Evolutionary conservation across 2,113 vertebrate species (phyloP).

Genomic region (Ibidorhyncha struthersii): DNA sequence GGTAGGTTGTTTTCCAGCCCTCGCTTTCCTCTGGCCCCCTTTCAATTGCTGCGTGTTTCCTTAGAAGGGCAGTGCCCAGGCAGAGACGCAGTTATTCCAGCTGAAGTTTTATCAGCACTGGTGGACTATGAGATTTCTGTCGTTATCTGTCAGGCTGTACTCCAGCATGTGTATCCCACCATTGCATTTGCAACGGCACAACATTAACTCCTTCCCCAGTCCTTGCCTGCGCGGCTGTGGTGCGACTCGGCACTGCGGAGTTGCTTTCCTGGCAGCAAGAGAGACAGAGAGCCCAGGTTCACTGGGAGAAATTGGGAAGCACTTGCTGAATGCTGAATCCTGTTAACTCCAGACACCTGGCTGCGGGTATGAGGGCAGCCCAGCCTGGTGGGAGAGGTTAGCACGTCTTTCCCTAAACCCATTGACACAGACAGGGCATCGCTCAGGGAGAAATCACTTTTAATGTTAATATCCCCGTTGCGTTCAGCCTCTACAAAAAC

Average conservation of each 20-base stretch:
- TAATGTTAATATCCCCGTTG: conserved; percentile 18
- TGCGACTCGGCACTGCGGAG: not conserved
- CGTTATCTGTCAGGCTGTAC: not conserved
- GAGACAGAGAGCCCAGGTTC: not conserved
- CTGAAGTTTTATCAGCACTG: not conserved
- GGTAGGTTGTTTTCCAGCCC: not conserved
- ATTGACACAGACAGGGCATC: not conserved
- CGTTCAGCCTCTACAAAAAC: conserved; percentile 37
- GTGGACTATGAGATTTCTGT: not conserved
- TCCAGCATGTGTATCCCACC: not conserved
- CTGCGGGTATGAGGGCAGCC: rapidly evolving
- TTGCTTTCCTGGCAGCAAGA: not conserved
- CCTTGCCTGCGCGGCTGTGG: not conserved
- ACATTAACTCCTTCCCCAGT: not conserved
- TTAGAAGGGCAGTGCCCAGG: not conserved
- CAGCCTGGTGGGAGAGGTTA: not conserved
- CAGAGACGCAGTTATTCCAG: not conserved
- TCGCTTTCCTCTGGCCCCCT: not conserved
- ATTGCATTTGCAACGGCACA: not conserved
- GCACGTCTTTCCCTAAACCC: not conserved
- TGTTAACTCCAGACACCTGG: not conserved
- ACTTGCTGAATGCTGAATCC: not conserved
- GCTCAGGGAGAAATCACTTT: conserved; percentile 6
- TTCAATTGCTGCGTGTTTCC: not conserved
- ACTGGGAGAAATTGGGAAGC: rapidly evolving